phyloP scores from a whole-genome alignment of 2,113 vertebrate species.

The Nanorana parkeri region DNA sequence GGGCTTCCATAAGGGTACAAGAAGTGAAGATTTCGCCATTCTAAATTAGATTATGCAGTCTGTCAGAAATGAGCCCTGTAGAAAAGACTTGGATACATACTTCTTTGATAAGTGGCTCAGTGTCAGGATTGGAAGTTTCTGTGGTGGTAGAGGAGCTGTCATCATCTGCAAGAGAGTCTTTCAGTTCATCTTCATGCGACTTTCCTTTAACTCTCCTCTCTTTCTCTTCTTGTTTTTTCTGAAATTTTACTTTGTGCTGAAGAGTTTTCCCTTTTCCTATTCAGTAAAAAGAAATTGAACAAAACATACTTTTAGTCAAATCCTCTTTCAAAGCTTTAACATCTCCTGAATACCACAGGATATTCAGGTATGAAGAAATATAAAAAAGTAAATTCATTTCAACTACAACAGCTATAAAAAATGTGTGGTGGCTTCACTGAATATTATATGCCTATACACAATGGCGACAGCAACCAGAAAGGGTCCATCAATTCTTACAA shows the following conservation, averaged over 20 bases:
- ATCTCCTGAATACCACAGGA: background rate
- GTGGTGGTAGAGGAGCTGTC: conserved; percentile 98
- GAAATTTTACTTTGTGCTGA: conserved; percentile 85
- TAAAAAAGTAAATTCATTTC: background rate
- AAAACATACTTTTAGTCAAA: background rate
- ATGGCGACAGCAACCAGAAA: no score
- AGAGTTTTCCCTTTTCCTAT: conserved; percentile 84
- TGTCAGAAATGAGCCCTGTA: no score
- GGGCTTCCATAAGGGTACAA: no score
- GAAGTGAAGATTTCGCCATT: no score
- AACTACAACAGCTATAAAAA: no score
- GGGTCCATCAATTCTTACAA: no score
- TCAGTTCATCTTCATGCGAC: conserved; percentile 85
- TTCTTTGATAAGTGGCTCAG: conserved; percentile 90
- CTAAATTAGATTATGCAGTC: no score
- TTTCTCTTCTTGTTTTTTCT: conserved; percentile 86
- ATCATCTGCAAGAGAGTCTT: conserved; percentile 89
- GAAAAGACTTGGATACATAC: conserved; percentile 66
- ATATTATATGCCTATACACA: no score
- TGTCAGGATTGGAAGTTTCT: conserved; percentile 95
- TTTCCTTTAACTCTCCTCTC: conserved; percentile 86
- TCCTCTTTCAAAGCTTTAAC: background rate
- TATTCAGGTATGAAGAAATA: background rate
- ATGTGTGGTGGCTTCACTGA: no score
- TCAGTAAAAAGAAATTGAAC: conserved; percentile 40